phyloP scores from a whole-genome alignment of 2,113 vertebrate genomes.

The Hassar affinis region DNA sequence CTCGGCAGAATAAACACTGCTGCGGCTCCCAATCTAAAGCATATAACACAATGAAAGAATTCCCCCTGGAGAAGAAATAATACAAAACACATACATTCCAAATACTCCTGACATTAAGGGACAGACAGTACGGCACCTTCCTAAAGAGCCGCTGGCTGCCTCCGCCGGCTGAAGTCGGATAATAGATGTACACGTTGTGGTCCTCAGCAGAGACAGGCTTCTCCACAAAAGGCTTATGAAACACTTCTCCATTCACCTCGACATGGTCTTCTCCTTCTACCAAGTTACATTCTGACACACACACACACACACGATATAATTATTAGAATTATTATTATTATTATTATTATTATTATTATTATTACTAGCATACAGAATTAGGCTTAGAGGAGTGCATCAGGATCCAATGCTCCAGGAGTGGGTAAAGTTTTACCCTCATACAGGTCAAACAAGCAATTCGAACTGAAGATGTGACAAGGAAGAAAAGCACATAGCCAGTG shows the following conservation, averaged over 20 bases:
- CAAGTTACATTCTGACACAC: constrained; percentile 83
- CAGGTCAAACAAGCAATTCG: background rate
- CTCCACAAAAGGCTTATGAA: constrained; percentile 96
- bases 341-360: background rate
- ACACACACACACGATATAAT: constrained; percentile 19
- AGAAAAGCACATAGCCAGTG: background rate
- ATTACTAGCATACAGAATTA: background rate
- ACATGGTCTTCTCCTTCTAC: constrained; percentile 95
- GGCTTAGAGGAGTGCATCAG: background rate
- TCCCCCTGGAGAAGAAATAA: background rate
- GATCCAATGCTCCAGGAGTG: background rate
- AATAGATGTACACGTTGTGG: constrained; percentile 98
- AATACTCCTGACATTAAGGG: background rate
- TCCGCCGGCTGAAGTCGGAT: constrained; percentile 92
- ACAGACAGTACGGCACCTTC: constrained; percentile 74
- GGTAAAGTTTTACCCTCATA: background rate
- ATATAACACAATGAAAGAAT: background rate
- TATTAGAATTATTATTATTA: background rate
- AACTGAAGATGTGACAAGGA: background rate
- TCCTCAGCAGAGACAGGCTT: constrained; percentile 96
- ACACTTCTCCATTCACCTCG: constrained; percentile 91
- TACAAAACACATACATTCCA: background rate
- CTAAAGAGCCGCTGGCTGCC: constrained; percentile 96
- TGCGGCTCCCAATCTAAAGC: constrained; percentile 92
- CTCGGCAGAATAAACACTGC: constrained; percentile 96